phyloP scores from a whole-genome alignment of 2,113 vertebrate species.

The Limanda limanda region DNA sequence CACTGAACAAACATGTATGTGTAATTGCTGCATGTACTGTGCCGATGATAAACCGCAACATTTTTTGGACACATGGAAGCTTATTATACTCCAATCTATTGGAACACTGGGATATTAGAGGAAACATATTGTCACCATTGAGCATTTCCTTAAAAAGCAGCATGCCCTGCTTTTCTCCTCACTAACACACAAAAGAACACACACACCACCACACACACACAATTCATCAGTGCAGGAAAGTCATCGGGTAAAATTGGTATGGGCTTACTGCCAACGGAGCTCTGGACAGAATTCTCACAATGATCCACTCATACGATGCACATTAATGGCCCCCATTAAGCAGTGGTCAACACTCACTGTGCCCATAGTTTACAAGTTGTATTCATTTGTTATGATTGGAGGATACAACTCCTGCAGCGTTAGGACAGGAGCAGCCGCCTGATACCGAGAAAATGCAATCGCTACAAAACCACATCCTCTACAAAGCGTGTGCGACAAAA shows the following conservation, averaged over 20 bases:
- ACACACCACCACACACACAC: conserved; percentile 14
- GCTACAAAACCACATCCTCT: conserved; percentile 50
- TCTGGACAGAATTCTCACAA: conserved; percentile 56
- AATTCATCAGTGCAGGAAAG: conserved; percentile 50
- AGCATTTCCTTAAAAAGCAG: conserved; percentile 27
- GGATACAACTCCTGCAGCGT: conserved; percentile 11
- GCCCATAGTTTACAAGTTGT: conserved; percentile 32
- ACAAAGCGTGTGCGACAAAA: conserved; percentile 1
- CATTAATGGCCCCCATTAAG: conserved; percentile 67
- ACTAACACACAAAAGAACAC: not conserved
- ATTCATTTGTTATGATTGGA: conserved; percentile 35
- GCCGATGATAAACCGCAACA: conserved; percentile 35
- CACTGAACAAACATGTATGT: conserved; percentile 32
- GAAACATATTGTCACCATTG: conserved; percentile 41
- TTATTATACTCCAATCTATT: conserved; percentile 39
- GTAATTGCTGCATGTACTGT: conserved; percentile 20
- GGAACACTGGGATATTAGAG: conserved; percentile 24
- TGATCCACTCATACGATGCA: conserved; percentile 64
- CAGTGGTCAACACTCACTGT: conserved; percentile 45
- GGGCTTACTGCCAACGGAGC: conserved; percentile 58
- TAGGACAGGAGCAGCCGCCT: conserved; percentile 11
- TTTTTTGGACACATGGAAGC: conserved; percentile 23
- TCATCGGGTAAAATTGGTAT: conserved; percentile 55
- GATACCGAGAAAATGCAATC: not conserved
- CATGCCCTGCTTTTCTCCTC: conserved; percentile 9